Evolutionary conservation across 2,888 invertebrate genomes (phyloP), one percentile per base, ranked within the genome.

Genomic region (Caenorhabditis sp.): DNA sequence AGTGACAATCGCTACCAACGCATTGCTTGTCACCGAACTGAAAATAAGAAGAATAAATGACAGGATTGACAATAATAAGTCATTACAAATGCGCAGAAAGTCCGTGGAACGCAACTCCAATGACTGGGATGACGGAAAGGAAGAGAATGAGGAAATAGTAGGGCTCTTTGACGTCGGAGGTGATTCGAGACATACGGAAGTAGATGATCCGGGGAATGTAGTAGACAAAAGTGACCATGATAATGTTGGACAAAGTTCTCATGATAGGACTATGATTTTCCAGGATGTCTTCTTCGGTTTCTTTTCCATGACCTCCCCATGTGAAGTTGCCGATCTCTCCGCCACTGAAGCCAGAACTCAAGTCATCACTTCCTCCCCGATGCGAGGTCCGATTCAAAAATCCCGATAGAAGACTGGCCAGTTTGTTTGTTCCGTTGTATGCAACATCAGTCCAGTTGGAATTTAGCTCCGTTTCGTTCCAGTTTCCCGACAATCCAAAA

Each of bases 181-280:
- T 1, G 20, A 35, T 11, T 0, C 64, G 55, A 24, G 58, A 56
- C 6, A 55, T 1, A 15, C 77, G 62, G 20, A 13, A 64, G 20
- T 77, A 76, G 24, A 76, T 13, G 24, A 61, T 55, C 9, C 76
- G 60, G 5, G 76, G 76, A 32, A 76, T 28, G 51, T 76, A 76
- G 51, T 67, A 76, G 20, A 60, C 9, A 22, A 76, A 76, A 2
- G 64, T 20, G 24, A 69, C 40, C 69, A 77, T 69, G 20, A n/a
- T 2, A 9, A 76, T 11, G 8, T 20, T 22, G 13, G 56, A 11
- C 1, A 20, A 44, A 44, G 26, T 47, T 18, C n/a, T 53, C 13
- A 2, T 2, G 20, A 4, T 8, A 13, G 32, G n/a, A 18, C 18
- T 9, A 6, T 18, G n/a, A n/a, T n/a, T n/a, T n/a, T n/a, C n/a